These are phyloP conservation scores for Patella vulgata DNA, from an alignment of 1,140 invertebrate genomes.

Conservation along the genomic window DNA sequence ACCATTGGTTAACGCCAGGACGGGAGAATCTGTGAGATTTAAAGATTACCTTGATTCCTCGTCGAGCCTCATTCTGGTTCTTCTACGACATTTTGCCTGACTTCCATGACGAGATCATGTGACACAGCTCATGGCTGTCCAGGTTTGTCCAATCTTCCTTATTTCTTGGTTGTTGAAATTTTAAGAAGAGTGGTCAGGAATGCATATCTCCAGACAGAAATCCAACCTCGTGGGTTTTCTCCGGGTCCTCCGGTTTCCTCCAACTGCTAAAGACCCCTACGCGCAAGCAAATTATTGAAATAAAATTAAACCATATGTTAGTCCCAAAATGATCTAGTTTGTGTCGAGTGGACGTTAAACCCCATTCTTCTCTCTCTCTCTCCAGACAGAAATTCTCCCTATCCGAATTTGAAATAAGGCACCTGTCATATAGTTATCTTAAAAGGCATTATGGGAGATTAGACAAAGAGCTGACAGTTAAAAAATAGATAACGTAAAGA, in stretches of 20 bases:
- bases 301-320: too few relatives aligned
- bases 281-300: too few relatives aligned
- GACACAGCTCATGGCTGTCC: constrained; percentile 27
- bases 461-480: too few relatives aligned
- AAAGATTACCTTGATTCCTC: constrained; percentile 18
- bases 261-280: too few relatives aligned
- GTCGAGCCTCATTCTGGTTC: constrained; percentile 39
- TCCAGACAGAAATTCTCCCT: neutral
- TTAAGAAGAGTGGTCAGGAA: neutral
- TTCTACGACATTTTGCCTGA: constrained; percentile 61
- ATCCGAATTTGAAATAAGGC: neutral
- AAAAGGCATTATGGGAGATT: too few relatives aligned
- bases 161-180: neutral
- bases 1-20: constrained; percentile 37
- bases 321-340: too few relatives aligned
- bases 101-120: constrained; percentile 60
- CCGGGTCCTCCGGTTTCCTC: too few relatives aligned
- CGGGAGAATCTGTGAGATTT: constrained; percentile 27
- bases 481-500: too few relatives aligned
- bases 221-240: too few relatives aligned
- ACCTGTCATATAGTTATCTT: neutral
- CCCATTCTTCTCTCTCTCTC: too few relatives aligned
- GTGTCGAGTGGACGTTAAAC: too few relatives aligned
- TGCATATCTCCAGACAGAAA: neutral
- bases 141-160: constrained; percentile 23